Evolutionary conservation across 2,888 invertebrate genomes (phyloP).

Genomic region (Aphrophora alni): DNA sequence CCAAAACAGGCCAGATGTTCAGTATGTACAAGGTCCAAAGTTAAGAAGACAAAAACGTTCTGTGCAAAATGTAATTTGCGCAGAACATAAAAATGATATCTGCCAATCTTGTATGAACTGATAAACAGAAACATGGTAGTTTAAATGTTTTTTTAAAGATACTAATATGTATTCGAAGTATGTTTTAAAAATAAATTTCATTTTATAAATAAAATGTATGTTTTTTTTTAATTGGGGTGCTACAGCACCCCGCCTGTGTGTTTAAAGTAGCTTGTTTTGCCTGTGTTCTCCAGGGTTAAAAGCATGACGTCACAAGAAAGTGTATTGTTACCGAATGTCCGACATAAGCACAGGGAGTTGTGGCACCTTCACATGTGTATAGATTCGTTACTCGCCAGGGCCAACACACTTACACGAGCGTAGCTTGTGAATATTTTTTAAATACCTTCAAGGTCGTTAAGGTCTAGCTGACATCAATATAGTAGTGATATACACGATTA

Average conservation of each 20-base stretch:
- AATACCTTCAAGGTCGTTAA: too few species aligned
- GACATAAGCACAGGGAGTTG: too few species aligned
- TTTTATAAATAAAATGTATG: constrained; percentile 3
- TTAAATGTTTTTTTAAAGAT: neutral
- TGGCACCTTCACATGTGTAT: too few species aligned
- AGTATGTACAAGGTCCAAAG: neutral
- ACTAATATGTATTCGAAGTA: neutral
- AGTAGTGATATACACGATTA: too few species aligned
- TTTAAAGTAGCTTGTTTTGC: neutral
- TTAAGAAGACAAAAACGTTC: neutral
- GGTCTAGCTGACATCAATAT: too few species aligned
- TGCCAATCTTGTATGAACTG: neutral
- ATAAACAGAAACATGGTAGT: constrained; percentile 2
- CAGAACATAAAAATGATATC: neutral
- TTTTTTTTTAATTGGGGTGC: neutral
- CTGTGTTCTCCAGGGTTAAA: too few species aligned
- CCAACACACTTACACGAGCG: too few species aligned
- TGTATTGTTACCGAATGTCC: too few species aligned
- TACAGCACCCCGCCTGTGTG: neutral
- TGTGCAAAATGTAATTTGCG: neutral
- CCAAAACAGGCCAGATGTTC: neutral
- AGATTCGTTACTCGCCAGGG: too few species aligned
- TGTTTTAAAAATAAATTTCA: neutral
- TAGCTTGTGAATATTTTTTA: too few species aligned
- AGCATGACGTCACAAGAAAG: too few species aligned